Evolutionary conservation across 2,888 invertebrate species (phyloP).

Genomic region (Hirtodrosophila histrioides): DNA sequence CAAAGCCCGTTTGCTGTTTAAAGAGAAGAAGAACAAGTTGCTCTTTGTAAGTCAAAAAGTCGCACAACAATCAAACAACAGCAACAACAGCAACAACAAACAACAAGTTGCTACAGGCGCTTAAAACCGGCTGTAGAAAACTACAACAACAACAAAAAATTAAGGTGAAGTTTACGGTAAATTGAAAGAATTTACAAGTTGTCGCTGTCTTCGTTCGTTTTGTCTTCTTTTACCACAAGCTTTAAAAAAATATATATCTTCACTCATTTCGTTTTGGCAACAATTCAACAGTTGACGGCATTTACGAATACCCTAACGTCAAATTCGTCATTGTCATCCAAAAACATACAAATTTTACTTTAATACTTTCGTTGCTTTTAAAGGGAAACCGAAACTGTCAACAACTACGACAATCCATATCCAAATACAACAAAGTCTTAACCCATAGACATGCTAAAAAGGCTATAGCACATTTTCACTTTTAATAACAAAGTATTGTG

Average conservation of each 20-base stretch:
- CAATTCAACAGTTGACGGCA: slow-evolving; percentile 25
- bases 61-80: slow-evolving; percentile 40
- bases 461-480: slow-evolving; percentile 65
- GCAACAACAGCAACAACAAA: slow-evolving; percentile 28
- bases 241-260: slow-evolving; percentile 34
- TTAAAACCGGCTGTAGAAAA: slow-evolving; percentile 69
- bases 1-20: slow-evolving; percentile 40
- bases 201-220: slow-evolving; percentile 43
- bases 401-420: slow-evolving; percentile 23
- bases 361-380: slow-evolving; percentile 50
- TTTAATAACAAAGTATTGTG: slow-evolving; percentile 41
- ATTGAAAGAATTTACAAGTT: slow-evolving; percentile 79
- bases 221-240: slow-evolving; percentile 17
- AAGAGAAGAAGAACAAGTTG: slow-evolving; percentile 12
- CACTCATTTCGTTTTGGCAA: slow-evolving; percentile 55
- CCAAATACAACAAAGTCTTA: slow-evolving; percentile 23
- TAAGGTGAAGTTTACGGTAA: slow-evolving; percentile 85
- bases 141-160: slow-evolving; percentile 72
- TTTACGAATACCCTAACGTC: slow-evolving; percentile 25
- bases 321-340: slow-evolving; percentile 49
- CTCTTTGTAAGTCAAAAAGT: slow-evolving; percentile 20
- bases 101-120: slow-evolving; percentile 63
- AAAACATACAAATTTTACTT: slow-evolving; percentile 1
- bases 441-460: slow-evolving; percentile 69
- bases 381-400: slow-evolving; percentile 35